Evolutionary conservation across 2,113 vertebrate genomes (phyloP), one percentile per base, ranked within the genome.

Genomic region (Melospiza melodia): DNA sequence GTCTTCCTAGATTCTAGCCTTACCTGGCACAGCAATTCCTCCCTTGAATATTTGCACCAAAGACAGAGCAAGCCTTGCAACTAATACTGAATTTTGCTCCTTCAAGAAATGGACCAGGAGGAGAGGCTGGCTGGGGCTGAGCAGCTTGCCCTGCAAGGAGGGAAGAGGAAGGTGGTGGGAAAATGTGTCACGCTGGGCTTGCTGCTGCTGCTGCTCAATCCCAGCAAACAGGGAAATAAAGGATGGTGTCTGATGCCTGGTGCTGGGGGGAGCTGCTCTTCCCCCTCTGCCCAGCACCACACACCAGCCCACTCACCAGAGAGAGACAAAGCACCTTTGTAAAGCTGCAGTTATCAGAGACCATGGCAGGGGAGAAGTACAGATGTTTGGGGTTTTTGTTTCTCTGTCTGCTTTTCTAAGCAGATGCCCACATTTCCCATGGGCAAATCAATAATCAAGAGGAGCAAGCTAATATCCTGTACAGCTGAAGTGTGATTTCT

Each of bases 381-480:
- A 69, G 41, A 22, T 66, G 16, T 30, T 17, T 61, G 15, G 11
- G 2, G 0, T 7, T 61, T 23, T 69, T 41, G 55, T 31, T 27
- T 5, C 6, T 48, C 3, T 25, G 15, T 23, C 30, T 72, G 28
- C 16, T 71, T 81, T 77, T 52, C 51, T 58, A 73, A 89, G 13
- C 44, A 86, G 20, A 18, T 46, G 31, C 22, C 44, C 89, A 10
- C 22, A 28, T 68, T 57, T 24, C 5, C 44, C 20, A 11, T 11
- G 14, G 46, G 37, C 35, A 49, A 73, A 85, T 80, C 71, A 72
- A 5, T 73, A 24, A 63, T 6, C 46, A 77, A 3, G 12, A 77
- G 48, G 18, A 43, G 8, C 0, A 0, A 79, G 18, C 46, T 65
- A 65, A 65, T 76, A 44, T 33, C 16, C 13, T 44, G 6, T 37